phyloP scores from a whole-genome alignment of 2,797 vertebrate species.

The Numenius phaeopus region DNA sequence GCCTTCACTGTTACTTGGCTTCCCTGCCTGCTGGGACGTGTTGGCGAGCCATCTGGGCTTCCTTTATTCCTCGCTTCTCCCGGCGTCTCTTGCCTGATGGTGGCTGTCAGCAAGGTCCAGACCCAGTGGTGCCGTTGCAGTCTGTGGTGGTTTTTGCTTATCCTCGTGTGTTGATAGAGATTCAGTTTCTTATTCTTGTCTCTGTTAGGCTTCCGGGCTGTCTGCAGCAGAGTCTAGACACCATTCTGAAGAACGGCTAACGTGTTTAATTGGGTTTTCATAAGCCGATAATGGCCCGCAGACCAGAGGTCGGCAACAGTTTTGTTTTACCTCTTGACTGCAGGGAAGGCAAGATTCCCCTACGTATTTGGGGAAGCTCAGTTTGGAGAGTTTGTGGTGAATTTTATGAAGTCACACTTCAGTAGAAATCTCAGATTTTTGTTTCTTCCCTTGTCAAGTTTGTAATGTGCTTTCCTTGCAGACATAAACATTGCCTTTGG shows the following conservation, averaged over 20 bases:
- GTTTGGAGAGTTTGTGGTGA: neutral
- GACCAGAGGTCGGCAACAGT: neutral
- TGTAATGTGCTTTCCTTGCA: neutral
- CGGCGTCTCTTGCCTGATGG: neutral
- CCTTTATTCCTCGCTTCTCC: neutral
- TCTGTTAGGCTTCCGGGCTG: neutral
- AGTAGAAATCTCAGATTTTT: neutral
- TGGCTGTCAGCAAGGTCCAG: slow-evolving; percentile 47
- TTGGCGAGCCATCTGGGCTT: slow-evolving; percentile 40
- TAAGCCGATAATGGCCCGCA: neutral
- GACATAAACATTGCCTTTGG: slow-evolving; percentile 50
- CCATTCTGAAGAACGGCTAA: neutral
- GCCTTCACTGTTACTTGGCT: slow-evolving; percentile 26
- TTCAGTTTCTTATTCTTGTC: neutral
- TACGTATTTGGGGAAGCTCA: neutral
- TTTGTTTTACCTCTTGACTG: neutral
- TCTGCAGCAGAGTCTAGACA: neutral
- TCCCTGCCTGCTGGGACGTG: slow-evolving; percentile 7
- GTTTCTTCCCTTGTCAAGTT: neutral
- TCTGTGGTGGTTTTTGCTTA: slow-evolving; percentile 30
- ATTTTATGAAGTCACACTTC: neutral
- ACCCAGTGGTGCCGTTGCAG: neutral
- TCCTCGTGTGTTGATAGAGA: neutral
- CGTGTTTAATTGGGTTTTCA: neutral
- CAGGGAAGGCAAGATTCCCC: neutral